Evolutionary conservation across 2,797 vertebrate genomes (phyloP).

Genomic region (Eleutherodactylus coqui): DNA sequence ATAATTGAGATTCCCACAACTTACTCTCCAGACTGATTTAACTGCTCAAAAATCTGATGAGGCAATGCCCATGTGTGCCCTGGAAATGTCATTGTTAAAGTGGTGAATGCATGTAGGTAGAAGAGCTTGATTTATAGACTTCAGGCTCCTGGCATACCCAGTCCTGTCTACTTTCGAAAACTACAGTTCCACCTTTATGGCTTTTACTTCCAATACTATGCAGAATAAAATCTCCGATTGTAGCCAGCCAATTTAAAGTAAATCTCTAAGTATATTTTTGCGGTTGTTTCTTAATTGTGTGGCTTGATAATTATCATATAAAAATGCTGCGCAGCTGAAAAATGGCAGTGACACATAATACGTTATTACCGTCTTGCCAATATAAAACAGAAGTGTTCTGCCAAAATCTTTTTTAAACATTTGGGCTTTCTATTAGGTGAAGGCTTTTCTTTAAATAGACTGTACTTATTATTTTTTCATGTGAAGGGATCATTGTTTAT

Average conservation of each 20-base stretch:
- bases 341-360: slow-evolving; percentile 45
- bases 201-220: not conserved
- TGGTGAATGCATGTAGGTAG: not conserved
- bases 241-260: slow-evolving; percentile 33
- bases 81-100: not conserved
- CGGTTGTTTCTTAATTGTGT: slow-evolving; percentile 43
- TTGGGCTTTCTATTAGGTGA: slow-evolving; percentile 59
- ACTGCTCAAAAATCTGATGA: not conserved
- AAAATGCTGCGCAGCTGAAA: slow-evolving; percentile 41
- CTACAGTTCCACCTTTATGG: slow-evolving; percentile 1
- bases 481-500: slow-evolving; percentile 58
- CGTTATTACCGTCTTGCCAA: slow-evolving; percentile 42
- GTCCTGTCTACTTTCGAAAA: not conserved
- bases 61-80: not conserved
- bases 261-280: slow-evolving; percentile 65
- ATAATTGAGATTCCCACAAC: too few relatives aligned
- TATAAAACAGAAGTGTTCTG: slow-evolving; percentile 41
- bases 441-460: slow-evolving; percentile 54
- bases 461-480: slow-evolving; percentile 60
- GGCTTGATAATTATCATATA: slow-evolving; percentile 50
- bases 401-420: slow-evolving; percentile 55
- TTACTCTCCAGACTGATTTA: too few relatives aligned
- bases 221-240: slow-evolving; percentile 19
- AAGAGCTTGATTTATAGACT: not conserved
- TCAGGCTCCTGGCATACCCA: not conserved